Conservation (phyloP, 2,888 invertebrate genomes). For the Epinotia ramella region DNA sequence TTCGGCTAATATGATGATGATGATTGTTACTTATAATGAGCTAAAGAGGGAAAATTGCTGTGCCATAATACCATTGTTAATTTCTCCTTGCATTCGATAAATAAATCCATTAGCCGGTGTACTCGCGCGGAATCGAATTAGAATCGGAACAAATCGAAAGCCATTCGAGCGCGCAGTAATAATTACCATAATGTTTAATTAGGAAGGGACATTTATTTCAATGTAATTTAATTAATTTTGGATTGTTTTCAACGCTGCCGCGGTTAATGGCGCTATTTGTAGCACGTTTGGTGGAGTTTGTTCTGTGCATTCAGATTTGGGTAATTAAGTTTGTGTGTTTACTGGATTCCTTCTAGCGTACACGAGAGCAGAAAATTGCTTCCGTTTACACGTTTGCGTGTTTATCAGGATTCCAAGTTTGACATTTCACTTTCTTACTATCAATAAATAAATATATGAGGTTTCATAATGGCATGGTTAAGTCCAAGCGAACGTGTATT, state of each 20-base stretch:
- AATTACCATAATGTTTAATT: conserved; percentile 45
- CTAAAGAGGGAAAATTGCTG: background rate
- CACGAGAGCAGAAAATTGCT: background rate
- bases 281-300: conserved; percentile 3
- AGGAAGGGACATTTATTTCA: conserved; percentile 39
- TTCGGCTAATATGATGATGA: too few species aligned
- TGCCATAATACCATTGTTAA: conserved; percentile 10
- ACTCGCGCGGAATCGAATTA: conserved; percentile 33
- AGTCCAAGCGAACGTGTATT: too few species aligned
- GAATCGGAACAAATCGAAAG: conserved; percentile 41
- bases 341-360: background rate
- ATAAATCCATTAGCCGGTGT: conserved; percentile 28
- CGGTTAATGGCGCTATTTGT: conserved; percentile 15
- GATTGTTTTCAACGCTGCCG: conserved; percentile 31
- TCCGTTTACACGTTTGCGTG: background rate
- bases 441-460: background rate
- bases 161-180: conserved; percentile 38
- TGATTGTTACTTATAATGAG: background rate
- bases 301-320: conserved; percentile 14
- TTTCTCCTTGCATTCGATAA: conserved; percentile 14
- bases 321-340: conserved; percentile 5
- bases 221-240: conserved; percentile 43
- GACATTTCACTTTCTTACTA: background rate
- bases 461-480: too few species aligned
- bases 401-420: background rate